Base-by-base conservation (phyloP, 2,113 vertebrate genomes). In the Scortum barcoo region DNA sequence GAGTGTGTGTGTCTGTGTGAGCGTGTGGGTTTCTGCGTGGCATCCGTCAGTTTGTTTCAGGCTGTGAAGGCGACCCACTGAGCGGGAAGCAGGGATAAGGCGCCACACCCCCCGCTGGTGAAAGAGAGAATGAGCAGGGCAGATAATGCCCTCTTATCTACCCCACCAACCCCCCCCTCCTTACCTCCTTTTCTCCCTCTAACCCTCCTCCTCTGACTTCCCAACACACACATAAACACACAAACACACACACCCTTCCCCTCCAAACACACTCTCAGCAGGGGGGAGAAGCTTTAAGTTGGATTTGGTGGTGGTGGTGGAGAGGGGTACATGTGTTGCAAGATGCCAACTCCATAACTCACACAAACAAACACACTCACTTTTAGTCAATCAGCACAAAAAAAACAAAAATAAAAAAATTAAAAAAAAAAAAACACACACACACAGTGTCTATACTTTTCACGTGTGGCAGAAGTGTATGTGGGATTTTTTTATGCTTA, bases 101-200 rank as follows among this genome's bases (percentile, higher is more conserved):
- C 69, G 10, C 75, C 85, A 88, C 87, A 88, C 88, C 87, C 90
- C 91, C 93, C 84, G 78, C 89, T 90, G 91, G 86, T 83, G 76
- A 88, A 86, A 86, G 81, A 83, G 74, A 86, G 91, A 93, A 89
- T 90, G 89, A 94, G 91, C 83, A 76, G 86, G 83, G 90, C 72
- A 89, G 87, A 94, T 93, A 92, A 93, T 90, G 87, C 86, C 85
- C 80, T 82, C 83, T 92, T 90, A 92, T 92, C 93, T 80, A 28
- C 67, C 76, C 60, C 74, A 53, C 62, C 61, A 61, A 68, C 56
- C 57, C 48, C n/a, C 61, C 71, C 56, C 57, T 38, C n/a, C 61
- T 40, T 68, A 24, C 76, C 72, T 69, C 80, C 75, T 5, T 72
- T 72, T 57, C 66, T 62, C 65, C 46, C 80, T 61, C 70, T 38